Percentiles rank a stretch among this genome's conserved stretches.
Evolutionary conservation across 2,797 vertebrate species (phyloP).

Genomic region (Bradypodion ventrale): DNA sequence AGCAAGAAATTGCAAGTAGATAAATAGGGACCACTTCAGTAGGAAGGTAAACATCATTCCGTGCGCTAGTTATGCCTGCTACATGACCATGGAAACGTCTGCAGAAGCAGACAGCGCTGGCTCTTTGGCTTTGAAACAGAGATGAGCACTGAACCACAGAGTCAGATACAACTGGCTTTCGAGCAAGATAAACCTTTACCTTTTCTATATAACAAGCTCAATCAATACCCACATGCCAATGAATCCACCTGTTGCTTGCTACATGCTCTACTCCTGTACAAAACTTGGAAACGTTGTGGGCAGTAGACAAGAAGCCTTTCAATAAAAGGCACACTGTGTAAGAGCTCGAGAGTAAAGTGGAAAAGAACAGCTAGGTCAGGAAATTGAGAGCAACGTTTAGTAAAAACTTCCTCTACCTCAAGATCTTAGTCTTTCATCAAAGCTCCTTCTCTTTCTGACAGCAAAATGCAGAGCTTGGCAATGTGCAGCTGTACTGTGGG

Average conservation of each 20-base stretch:
- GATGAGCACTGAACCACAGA: too few species aligned
- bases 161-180: too few species aligned
- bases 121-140: too few species aligned
- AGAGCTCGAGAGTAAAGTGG: conserved; percentile 33
- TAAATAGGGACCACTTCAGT: too few species aligned
- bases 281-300: background rate
- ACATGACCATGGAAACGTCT: too few species aligned
- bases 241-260: background rate
- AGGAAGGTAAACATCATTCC: too few species aligned
- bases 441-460: conserved; percentile 39
- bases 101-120: too few species aligned
- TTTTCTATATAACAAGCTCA: background rate
- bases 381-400: conserved; percentile 63
- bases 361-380: conserved; percentile 56
- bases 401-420: conserved; percentile 56
- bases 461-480: background rate
- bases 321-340: conserved; percentile 39
- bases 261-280: background rate
- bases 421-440: conserved; percentile 57
- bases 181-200: too few species aligned
- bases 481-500: conserved; percentile 16
- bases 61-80: too few species aligned
- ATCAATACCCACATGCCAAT: too few species aligned
- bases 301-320: conserved; percentile 8
- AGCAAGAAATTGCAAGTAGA: too few species aligned